phyloP scores from a whole-genome alignment of 2,797 vertebrate species.

The Tadarida brasiliensis region DNA sequence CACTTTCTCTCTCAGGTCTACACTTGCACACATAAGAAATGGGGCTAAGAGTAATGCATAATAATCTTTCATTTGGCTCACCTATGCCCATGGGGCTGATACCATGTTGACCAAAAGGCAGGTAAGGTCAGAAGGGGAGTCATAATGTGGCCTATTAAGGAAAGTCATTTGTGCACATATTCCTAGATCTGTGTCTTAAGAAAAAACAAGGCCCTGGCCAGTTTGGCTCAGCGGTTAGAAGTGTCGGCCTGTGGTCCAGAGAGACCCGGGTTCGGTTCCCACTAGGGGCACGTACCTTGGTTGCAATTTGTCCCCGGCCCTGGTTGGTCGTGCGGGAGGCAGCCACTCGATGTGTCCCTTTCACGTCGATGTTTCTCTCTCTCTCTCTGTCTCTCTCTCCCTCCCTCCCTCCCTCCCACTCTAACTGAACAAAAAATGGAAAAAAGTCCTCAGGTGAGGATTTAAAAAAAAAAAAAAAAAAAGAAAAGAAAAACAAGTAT shows the following conservation, averaged over 20 bases:
- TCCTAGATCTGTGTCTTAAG: constrained; percentile 2
- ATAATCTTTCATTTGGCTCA: background rate
- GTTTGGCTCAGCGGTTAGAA: no score
- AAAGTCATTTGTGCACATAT: background rate
- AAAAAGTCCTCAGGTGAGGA: no score
- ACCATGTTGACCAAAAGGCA: background rate
- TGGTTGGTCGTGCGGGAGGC: no score
- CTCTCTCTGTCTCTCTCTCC: no score
- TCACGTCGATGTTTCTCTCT: no score
- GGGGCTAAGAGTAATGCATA: background rate
- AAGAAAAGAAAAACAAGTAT: background rate
- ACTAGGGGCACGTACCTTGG: no score
- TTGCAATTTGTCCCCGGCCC: no score
- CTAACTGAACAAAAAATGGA: no score
- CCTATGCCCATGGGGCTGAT: background rate
- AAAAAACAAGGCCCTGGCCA: background rate
- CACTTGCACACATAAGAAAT: background rate
- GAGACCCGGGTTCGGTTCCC: no score
- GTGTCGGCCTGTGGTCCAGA: no score
- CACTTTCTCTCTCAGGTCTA: background rate
- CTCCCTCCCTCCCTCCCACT: no score
- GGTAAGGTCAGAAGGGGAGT: background rate
- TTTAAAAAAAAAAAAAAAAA: background rate
- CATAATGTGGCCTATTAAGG: background rate
- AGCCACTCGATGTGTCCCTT: no score